Percentiles rank a stretch among this genome's conserved stretches.
phyloP scores from a whole-genome alignment of 2,888 invertebrate genomes.

The Rhyacophila evoluta region DNA sequence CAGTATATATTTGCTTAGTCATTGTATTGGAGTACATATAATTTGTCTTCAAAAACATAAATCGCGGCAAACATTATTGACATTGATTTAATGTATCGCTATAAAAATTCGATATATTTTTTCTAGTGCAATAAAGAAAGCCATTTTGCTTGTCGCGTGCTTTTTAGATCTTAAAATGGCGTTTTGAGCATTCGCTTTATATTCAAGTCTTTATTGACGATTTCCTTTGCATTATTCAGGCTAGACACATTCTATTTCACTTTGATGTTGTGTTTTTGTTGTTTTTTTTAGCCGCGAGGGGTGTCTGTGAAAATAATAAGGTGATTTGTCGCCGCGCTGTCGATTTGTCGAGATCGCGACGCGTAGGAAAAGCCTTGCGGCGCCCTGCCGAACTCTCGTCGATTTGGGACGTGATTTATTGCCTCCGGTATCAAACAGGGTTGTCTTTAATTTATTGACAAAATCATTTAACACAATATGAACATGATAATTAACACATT shows the following conservation, averaged over 20 bases:
- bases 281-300: conserved; percentile 6
- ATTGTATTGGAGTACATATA: too few relatives aligned
- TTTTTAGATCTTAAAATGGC: not conserved
- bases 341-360: conserved; percentile 14
- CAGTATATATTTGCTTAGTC: too few relatives aligned
- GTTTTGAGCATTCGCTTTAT: not conserved
- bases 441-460: not conserved
- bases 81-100: too few relatives aligned
- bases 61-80: too few relatives aligned
- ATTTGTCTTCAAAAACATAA: too few relatives aligned
- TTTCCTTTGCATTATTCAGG: conserved; percentile 19
- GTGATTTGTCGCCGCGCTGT: conserved; percentile 15
- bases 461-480: too few relatives aligned
- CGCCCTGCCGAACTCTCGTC: not conserved
- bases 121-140: too few relatives aligned
- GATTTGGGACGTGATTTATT: not conserved
- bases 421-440: not conserved
- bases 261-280: conserved; percentile 1
- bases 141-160: not conserved
- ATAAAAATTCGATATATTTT: too few relatives aligned
- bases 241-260: conserved; percentile 12
- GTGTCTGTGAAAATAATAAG: conserved; percentile 20
- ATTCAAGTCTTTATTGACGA: not conserved
- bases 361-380: not conserved
- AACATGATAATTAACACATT: too few relatives aligned